phyloP scores from a whole-genome alignment of 2,888 invertebrate species.

The Chymomyza amoena region DNA sequence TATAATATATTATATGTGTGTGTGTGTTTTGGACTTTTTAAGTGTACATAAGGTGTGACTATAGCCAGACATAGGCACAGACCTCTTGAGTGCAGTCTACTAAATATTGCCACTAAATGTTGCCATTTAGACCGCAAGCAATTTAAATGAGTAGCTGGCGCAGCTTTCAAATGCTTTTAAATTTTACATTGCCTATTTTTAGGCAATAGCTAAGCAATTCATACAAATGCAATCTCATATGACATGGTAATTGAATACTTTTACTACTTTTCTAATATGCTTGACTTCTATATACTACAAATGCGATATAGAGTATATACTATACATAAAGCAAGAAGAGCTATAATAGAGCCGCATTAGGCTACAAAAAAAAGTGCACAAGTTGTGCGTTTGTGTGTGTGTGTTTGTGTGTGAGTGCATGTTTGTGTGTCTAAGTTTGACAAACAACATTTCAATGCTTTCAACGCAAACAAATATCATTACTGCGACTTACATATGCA shows the following conservation, averaged over 20 bases:
- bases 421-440: slow-evolving; percentile 23
- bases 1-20: background rate
- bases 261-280: slow-evolving; percentile 55
- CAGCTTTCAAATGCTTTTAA: slow-evolving; percentile 29
- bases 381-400: no score
- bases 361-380: slow-evolving; percentile 65
- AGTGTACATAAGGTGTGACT: background rate
- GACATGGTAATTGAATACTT: slow-evolving; percentile 65
- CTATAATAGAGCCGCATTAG: slow-evolving; percentile 10
- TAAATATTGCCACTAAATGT: background rate
- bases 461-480: slow-evolving; percentile 68
- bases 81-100: background rate
- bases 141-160: background rate
- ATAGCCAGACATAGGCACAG: background rate
- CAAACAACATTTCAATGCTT: slow-evolving; percentile 64
- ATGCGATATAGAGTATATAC: background rate
- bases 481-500: slow-evolving; percentile 67
- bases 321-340: background rate
- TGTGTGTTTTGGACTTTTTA: background rate
- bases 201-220: slow-evolving; percentile 24
- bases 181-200: slow-evolving; percentile 36
- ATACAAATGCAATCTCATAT: slow-evolving; percentile 50
- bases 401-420: background rate
- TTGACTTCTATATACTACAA: background rate
- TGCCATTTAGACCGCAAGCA: background rate